These are phyloP conservation scores for Schizotus pectinicornis DNA, from an alignment of 2,888 invertebrate species.

Conservation along the genomic window DNA sequence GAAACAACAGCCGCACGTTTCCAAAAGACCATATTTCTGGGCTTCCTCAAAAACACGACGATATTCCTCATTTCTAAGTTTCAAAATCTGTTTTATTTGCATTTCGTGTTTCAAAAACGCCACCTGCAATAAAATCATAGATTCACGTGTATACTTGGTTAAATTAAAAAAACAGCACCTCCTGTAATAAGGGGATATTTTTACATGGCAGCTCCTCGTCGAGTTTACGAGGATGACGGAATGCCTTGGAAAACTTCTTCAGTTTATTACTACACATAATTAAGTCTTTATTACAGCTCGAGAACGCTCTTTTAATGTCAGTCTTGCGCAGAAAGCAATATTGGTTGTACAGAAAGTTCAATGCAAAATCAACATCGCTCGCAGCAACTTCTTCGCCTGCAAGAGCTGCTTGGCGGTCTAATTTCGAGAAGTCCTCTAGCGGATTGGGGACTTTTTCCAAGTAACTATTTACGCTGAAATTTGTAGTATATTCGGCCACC, in stretches of 20 bases:
- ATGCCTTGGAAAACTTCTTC: slow-evolving; percentile 40
- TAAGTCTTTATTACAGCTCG: slow-evolving; percentile 42
- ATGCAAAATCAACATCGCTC: slow-evolving; percentile 40
- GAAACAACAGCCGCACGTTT: slow-evolving; percentile 63
- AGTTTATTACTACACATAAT: slow-evolving; percentile 42
- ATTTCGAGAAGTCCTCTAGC: slow-evolving; percentile 39
- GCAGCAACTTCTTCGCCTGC: slow-evolving; percentile 33
- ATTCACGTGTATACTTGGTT: neutral
- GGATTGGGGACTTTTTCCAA: slow-evolving; percentile 48
- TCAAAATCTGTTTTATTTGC: slow-evolving; percentile 47
- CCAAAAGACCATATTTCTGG: slow-evolving; percentile 47
- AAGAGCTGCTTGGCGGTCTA: slow-evolving; percentile 37
- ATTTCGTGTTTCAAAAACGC: slow-evolving; percentile 50
- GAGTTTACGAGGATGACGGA: slow-evolving; percentile 33
- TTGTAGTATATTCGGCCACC: slow-evolving; percentile 38
- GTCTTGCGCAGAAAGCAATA: slow-evolving; percentile 43
- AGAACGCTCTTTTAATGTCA: slow-evolving; percentile 45
- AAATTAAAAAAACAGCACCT: slow-evolving; percentile 38
- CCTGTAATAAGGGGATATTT: slow-evolving; percentile 49
- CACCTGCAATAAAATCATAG: slow-evolving; percentile 39
- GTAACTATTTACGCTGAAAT: slow-evolving; percentile 43
- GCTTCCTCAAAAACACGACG: slow-evolving; percentile 49
- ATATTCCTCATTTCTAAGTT: slow-evolving; percentile 47
- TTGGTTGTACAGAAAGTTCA: slow-evolving; percentile 46
- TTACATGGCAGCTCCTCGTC: slow-evolving; percentile 30